Evolutionary conservation across 2,113 vertebrate genomes (phyloP).

Genomic region (Rhegmatorhina hoffmannsi): DNA sequence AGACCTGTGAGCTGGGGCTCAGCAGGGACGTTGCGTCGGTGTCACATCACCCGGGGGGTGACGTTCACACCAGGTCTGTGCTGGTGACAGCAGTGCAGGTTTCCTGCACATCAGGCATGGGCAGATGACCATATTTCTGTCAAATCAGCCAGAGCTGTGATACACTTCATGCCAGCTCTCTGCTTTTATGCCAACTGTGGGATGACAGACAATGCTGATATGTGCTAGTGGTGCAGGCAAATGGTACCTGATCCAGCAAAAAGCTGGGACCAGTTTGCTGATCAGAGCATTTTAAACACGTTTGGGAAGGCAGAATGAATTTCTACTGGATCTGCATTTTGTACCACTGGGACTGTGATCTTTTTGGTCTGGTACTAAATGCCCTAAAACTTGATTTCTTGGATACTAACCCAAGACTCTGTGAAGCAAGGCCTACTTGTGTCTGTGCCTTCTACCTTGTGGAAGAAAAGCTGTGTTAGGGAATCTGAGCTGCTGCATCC

Average conservation of each 20-base stretch:
- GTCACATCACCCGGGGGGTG: background rate
- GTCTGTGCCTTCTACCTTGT: background rate
- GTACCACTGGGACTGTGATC: background rate
- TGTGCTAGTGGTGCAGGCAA: background rate
- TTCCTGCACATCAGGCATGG: background rate
- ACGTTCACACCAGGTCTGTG: background rate
- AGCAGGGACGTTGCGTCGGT: background rate
- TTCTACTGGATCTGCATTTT: background rate
- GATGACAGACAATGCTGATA: background rate
- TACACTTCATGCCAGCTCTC: background rate
- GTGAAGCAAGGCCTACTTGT: background rate
- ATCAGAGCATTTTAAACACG: background rate
- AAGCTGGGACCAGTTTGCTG: background rate
- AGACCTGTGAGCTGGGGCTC: background rate
- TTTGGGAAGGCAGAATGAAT: background rate
- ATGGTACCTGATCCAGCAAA: background rate
- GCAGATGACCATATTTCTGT: constrained; percentile 29
- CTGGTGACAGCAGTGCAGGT: background rate
- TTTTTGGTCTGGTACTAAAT: background rate
- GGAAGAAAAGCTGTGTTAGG: background rate
- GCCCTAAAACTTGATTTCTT: background rate
- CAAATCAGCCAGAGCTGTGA: constrained; percentile 26
- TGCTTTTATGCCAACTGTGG: constrained; percentile 15
- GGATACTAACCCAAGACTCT: background rate
- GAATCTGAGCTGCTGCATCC: background rate